A percentile compares a stretch with the other conserved stretches of the same genome.
Conservation (phyloP, 37 sponge, comb jelly and placozoan genomes). For the Theonella swinhoei region DNA sequence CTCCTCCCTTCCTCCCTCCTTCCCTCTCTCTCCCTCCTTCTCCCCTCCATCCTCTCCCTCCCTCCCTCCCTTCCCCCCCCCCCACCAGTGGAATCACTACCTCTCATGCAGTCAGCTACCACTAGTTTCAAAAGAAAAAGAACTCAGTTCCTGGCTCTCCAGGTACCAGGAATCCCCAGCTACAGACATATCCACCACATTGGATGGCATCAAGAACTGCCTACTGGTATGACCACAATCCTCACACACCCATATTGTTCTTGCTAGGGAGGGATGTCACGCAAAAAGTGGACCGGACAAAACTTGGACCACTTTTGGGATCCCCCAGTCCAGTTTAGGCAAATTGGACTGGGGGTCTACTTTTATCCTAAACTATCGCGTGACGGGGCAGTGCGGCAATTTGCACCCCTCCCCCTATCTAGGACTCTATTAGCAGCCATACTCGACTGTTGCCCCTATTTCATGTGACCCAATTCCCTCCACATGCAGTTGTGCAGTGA, state of each 20-base stretch:
- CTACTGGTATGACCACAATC: conserved; percentile 43
- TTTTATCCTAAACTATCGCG: neutral
- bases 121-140: conserved; percentile 51
- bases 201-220: conserved; percentile 19
- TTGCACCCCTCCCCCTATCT: no score
- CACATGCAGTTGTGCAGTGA: conserved; percentile 25
- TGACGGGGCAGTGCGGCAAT: no score
- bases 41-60: neutral
- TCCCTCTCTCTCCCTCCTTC: conserved; percentile 1
- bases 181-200: neutral
- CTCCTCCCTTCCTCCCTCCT: conserved; percentile 1
- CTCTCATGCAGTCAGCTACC: conserved; percentile 69
- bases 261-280: no score
- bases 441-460: no score
- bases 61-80: neutral
- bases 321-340: no score
- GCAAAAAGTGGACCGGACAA: no score
- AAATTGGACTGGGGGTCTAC: no score
- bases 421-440: no score
- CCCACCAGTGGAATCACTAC: conserved; percentile 76
- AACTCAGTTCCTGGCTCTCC: conserved; percentile 74
- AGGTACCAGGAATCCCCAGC: conserved; percentile 16
- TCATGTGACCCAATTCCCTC: neutral
- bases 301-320: no score
- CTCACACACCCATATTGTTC: no score